Conservation (phyloP, 2,113 vertebrate genomes). For the Gobius niger region DNA sequence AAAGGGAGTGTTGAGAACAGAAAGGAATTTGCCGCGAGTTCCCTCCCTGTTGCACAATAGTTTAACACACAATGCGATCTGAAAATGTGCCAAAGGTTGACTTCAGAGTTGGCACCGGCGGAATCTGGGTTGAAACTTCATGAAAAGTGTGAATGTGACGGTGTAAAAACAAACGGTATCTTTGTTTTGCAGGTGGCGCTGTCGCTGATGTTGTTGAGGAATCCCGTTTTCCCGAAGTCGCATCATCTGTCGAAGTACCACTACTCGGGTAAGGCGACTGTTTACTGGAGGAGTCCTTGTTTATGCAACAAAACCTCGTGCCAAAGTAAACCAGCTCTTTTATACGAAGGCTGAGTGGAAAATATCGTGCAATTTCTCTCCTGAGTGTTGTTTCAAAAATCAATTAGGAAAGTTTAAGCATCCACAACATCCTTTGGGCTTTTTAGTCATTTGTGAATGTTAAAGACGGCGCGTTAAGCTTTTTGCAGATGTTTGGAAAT, state of each 20-base stretch:
- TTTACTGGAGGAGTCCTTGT: no score
- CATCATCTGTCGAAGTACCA: constrained; percentile 89
- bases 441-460: no score
- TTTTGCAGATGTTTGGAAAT: no score
- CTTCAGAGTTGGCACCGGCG: background rate
- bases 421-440: no score
- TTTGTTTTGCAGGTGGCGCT: constrained; percentile 81
- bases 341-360: no score
- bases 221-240: constrained; percentile 76
- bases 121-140: constrained; percentile 4
- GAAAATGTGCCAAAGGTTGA: background rate
- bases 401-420: no score
- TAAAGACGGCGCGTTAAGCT: no score
- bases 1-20: background rate
- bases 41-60: constrained; percentile 9
- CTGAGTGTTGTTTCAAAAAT: no score
- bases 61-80: constrained; percentile 9
- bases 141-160: background rate
- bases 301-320: no score
- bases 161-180: background rate
- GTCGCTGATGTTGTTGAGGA: constrained; percentile 85
- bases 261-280: constrained; percentile 85
- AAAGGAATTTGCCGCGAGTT: constrained; percentile 14
- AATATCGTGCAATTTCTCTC: no score
- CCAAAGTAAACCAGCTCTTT: no score